Evolutionary conservation across 2,797 vertebrate species (phyloP), one percentile per base, ranked within the genome.

Genomic region (Ambastaia sidthimunki): DNA sequence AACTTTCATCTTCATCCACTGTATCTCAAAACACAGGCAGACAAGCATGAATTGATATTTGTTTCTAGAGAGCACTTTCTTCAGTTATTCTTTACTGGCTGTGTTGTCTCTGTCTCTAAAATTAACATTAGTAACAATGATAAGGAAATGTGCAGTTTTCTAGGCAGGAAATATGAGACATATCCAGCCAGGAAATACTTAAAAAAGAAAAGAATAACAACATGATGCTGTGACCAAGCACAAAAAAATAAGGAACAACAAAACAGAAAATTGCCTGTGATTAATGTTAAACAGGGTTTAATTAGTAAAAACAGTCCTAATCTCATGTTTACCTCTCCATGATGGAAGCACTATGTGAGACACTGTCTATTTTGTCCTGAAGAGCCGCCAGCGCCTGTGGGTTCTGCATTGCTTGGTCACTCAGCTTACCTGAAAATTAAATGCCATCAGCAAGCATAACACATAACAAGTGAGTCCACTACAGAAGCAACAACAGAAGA

Each of bases 371-470:
- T 77, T 94, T 91, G 54, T 95, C 95, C 87, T 96, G 95, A 34
- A 96, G 88, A 77, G 93, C 94, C 63, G 94, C 94, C 87, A 96
- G 71, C 1, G 94, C 94, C 67, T 95, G 95, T 1, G 95, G 94
- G 72, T 94, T 94, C 88, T 95, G 94, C 94, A 95, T 95, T 80
- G 93, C 93, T 87, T 95, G 95, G 75, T 94, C 93, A 69, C 93
- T 88, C 75, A 94, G 88, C 25, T 86, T 88, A 81, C 82, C 85
- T 88, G 77, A 67, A 71, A 59, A 73, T 19, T 84, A 3, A 18
- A 50, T 37, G 23, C 12, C 13, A 73, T 67, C 21, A 48, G 25
- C 9, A 18, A 68, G 13, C 31, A 54, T 23, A 37, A 23, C 62
- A 21, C 41, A 54, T 4, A 28, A 57, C 13, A 11, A 31, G 3